Conservation (phyloP, 2,113 vertebrate species). For the Gallinago media region DNA sequence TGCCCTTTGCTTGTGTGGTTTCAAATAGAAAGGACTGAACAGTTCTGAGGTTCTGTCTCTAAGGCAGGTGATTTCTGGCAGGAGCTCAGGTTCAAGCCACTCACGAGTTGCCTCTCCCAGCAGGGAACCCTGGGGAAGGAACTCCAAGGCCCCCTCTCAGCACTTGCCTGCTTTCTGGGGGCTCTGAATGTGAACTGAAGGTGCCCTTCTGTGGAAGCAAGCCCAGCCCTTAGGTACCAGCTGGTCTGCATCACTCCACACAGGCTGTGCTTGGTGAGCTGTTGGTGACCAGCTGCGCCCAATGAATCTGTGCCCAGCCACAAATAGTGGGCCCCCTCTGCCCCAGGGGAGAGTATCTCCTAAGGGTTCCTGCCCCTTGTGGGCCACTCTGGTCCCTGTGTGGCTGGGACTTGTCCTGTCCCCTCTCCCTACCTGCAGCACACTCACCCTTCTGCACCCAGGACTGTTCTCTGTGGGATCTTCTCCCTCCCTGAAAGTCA, state of each 20-base stretch:
- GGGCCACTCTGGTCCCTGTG: background rate
- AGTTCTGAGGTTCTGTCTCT: background rate
- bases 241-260: background rate
- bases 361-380: background rate
- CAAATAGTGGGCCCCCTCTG: rapidly evolving
- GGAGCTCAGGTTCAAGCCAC: background rate
- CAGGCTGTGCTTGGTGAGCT: background rate
- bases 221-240: background rate
- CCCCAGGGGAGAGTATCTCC: background rate
- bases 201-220: background rate
- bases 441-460: background rate
- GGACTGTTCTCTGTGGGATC: background rate
- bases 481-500: conserved; percentile 7
- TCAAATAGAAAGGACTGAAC: background rate
- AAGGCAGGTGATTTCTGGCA: background rate
- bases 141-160: background rate
- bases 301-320: background rate
- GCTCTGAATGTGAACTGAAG: background rate
- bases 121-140: background rate
- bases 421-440: background rate
- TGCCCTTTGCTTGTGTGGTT: background rate
- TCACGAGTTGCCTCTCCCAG: background rate
- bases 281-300: background rate
- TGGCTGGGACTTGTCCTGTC: background rate
- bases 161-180: background rate